Base-by-base conservation (phyloP, 2,888 invertebrate species). In the Tiliacea aurago region DNA sequence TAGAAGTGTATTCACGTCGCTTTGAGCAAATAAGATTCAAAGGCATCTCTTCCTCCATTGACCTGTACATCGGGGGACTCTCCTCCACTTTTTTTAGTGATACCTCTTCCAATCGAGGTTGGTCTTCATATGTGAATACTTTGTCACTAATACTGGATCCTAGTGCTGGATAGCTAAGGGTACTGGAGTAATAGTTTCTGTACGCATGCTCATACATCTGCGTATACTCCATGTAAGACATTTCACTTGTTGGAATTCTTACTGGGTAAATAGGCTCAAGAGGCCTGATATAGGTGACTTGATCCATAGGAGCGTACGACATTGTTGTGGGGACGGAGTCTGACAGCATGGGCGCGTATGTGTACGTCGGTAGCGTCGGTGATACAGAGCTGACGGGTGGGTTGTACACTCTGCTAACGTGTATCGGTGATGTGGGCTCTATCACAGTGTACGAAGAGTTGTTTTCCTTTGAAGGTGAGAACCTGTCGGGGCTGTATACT, bases 161-260 rank as follows among this genome's bases (percentile, higher is more conserved):
- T 72, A 94, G 84, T 79, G 92, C 89, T 47, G 94, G 93, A 76
- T 94, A 95, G 76, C 81, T 91, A 3, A 92, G 86, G 37, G 88
- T 69, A 56, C 64, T 92, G 20, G 94, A 88, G 78, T 95, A 95
- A 79, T 96, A 95, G 75, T 84, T 95, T 84, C 92, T 94, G 69
- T 95, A 96, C 0, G 95, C 91, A 72, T 95, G 95, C 53, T 96
- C 96, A 72, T 95, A 95, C 94, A 95, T 95, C 71, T 95, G 94
- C 0, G 93, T 91, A 84, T 96, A 96, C 80, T 96, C 96, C 66
- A 92, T 71, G 76, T 95, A 94, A 1, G 95, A 94, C 93, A 95
- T 95, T 87, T 96, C 95, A 63, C 92, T 90, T 71, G 92, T 73
- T 5, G 95, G 95, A 3, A 95, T 91, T 80, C 95, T 92, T 4